Conservation (phyloP, 2,113 vertebrate genomes). For the Nothocercus nigrocapillus region DNA sequence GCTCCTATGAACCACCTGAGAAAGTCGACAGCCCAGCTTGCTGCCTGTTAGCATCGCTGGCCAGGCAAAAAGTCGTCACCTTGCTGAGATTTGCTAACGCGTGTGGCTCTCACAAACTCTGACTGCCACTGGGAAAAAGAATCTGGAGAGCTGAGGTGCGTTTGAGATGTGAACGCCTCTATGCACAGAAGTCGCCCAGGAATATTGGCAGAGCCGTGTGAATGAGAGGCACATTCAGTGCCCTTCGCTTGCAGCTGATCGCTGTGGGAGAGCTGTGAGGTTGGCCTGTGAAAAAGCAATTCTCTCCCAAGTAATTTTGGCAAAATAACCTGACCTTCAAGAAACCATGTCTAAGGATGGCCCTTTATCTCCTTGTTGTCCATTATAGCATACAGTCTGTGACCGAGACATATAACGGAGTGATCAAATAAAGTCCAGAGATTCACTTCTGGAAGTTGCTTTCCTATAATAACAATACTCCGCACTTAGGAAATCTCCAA, state of each 20-base stretch:
- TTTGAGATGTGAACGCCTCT: neutral
- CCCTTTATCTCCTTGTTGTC: neutral
- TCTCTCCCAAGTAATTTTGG: neutral
- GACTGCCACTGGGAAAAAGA: neutral
- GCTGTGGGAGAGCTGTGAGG: neutral
- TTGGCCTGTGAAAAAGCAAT: neutral
- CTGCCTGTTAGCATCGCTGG: neutral
- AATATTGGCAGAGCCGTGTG: neutral
- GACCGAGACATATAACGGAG: neutral
- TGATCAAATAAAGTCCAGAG: neutral
- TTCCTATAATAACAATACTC: neutral
- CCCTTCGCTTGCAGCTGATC: neutral
- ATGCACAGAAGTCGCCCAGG: neutral
- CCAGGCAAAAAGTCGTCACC: neutral
- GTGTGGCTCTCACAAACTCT: neutral
- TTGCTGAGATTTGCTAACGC: neutral
- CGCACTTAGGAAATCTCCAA: neutral
- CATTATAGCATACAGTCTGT: neutral
- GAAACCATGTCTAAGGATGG: neutral
- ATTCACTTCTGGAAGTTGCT: neutral
- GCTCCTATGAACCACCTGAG: neutral
- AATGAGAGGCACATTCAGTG: neutral
- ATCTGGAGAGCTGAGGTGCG: neutral
- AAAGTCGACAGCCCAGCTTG: neutral
- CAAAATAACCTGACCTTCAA: slow-evolving; percentile 29